Conservation (phyloP, 2,797 vertebrate genomes). For the Phalloptychus januarius region DNA sequence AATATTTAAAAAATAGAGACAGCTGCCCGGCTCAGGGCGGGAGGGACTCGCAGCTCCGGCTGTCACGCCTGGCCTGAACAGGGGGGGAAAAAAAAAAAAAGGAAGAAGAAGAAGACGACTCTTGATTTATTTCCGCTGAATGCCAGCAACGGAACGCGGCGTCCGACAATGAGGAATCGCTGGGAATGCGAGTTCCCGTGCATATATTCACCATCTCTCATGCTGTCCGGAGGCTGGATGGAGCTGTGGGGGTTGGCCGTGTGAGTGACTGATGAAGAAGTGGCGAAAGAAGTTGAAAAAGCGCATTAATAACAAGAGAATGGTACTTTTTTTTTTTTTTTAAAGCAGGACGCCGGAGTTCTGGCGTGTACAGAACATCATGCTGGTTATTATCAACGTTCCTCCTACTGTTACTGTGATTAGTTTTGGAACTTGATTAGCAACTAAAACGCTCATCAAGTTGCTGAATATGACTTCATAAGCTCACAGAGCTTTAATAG, state of each 20-base stretch:
- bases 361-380: neutral
- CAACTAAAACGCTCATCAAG: neutral
- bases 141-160: conserved; percentile 32
- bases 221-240: conserved; percentile 43
- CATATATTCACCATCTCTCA: conserved; percentile 61
- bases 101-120: conserved; percentile 48
- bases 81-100: neutral
- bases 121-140: conserved; percentile 69
- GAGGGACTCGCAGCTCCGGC: conserved; percentile 58
- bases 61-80: conserved; percentile 71
- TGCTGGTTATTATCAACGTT: neutral
- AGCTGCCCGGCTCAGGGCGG: conserved; percentile 75
- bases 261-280: conserved; percentile 49
- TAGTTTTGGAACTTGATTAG: conserved; percentile 9
- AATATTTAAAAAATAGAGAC: conserved; percentile 66
- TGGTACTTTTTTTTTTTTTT: neutral
- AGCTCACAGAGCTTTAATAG: conserved; percentile 2
- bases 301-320: conserved; percentile 43
- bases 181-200: conserved; percentile 52
- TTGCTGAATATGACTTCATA: conserved; percentile 6
- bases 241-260: conserved; percentile 31
- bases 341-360: neutral
- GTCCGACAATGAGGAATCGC: conserved; percentile 61
- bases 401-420: conserved; percentile 12
- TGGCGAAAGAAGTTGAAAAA: conserved; percentile 26